phyloP scores from a whole-genome alignment of 2,113 vertebrate species.

The Anthoscopus minutus region DNA sequence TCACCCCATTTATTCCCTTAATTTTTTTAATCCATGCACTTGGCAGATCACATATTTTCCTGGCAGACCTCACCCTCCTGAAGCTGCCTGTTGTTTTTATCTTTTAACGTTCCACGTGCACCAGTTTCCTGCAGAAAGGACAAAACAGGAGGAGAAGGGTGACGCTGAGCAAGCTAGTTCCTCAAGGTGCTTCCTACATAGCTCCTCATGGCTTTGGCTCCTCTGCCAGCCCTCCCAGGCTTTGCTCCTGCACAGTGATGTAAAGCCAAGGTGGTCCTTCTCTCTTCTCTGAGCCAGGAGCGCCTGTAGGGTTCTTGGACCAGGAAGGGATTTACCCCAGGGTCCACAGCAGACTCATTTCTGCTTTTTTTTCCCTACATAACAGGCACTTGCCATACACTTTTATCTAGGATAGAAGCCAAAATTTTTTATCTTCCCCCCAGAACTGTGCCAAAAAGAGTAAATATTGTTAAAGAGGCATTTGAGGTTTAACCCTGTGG shows the following conservation, averaged over 20 bases:
- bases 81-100: not conserved
- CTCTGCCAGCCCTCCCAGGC: not conserved
- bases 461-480: not conserved
- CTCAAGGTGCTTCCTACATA: not conserved
- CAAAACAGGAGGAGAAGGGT: not conserved
- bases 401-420: not conserved
- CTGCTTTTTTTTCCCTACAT: not conserved
- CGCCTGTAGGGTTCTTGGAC: not conserved
- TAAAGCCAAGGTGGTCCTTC: not conserved
- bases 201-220: not conserved
- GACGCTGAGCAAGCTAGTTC: not conserved
- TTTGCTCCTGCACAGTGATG: not conserved
- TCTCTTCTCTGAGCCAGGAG: not conserved
- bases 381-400: not conserved
- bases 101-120: accelerated
- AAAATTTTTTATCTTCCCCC: not conserved
- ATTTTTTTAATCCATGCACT: not conserved
- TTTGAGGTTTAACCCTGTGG: not conserved
- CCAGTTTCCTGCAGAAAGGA: not conserved
- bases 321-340: not conserved
- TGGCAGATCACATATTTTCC: not conserved
- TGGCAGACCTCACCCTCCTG: not conserved
- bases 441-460: not conserved
- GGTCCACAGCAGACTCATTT: not conserved
- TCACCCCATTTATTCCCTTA: not conserved